Base-by-base conservation (phyloP, 2,888 invertebrate genomes). In the Tiliacea citrago region DNA sequence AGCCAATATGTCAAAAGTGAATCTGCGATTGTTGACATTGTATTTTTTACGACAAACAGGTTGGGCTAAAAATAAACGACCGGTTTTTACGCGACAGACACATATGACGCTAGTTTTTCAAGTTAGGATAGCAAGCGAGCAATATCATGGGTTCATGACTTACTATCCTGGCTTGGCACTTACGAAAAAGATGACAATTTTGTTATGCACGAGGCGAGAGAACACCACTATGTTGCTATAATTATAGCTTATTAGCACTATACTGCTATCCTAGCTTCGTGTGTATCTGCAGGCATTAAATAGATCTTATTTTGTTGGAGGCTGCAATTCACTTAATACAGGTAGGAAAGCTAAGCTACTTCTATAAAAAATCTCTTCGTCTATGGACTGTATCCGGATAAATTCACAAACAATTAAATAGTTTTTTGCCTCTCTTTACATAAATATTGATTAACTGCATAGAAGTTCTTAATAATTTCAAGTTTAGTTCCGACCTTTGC, bases 1-100 rank as follows among this genome's bases (percentile, higher is more conserved):
- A 45, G 42, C 13, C 39, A 47, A 73, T 60, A 75, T 62, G 60
- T 67, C 77, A 68, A 65, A 74, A 74, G 77, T 55, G 69, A 51
- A 68, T 49, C 47, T 51, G 42, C 24, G 53, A 63, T 45, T 49
- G 62, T 78, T 78, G 69, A 63, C 53, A 58, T 78, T 78, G 12
- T 16, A 68, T 83, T 78, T 61, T 57, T 47, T 63, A 21, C 63
- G 47, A 29, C 8, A 24, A 57, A 53, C 47, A 6, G 57, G 60
- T 61, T 21, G 3, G 10, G 55, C 5, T 39, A n/a, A 18, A 18
- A 39, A 42, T 69, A 78, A 8, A n/a, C n/a, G 16, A 24, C 9
- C 3, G 24, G 3, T 53, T 73, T 51, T 35, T 47, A 12, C 29
- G 29, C 8, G 2, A 18, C 4, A 1, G 18, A 10, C 3, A 55